Conservation (phyloP, 2,888 invertebrate genomes). For the Electrophaes corylata region DNA sequence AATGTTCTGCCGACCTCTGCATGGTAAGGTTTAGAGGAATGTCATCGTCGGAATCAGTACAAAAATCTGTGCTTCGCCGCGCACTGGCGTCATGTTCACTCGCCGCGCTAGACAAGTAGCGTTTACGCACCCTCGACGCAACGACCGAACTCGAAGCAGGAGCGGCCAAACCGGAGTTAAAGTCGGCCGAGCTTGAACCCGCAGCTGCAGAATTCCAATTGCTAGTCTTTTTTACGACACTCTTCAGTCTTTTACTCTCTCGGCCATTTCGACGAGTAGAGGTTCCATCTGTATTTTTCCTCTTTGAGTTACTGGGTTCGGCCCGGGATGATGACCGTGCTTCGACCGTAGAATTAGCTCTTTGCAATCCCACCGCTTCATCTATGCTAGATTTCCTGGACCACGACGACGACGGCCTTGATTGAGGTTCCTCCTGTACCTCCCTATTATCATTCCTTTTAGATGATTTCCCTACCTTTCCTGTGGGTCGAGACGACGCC, state of each 20-base stretch:
- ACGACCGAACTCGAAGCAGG: neutral
- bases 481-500: neutral
- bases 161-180: neutral
- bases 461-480: constrained; percentile 3
- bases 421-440: constrained; percentile 7
- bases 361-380: constrained; percentile 2
- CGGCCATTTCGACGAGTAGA: constrained; percentile 42
- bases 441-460: neutral
- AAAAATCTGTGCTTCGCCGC: constrained; percentile 20
- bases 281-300: constrained; percentile 9
- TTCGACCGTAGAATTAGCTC: neutral
- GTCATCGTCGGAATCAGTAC: constrained; percentile 69
- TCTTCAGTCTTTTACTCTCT: constrained; percentile 70
- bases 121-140: neutral
- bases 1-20: constrained; percentile 33
- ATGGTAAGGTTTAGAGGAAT: constrained; percentile 68
- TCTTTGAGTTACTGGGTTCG: constrained; percentile 4
- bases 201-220: constrained; percentile 10
- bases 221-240: constrained; percentile 70
- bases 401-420: constrained; percentile 6
- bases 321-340: neutral
- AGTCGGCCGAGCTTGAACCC: neutral
- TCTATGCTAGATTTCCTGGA: constrained; percentile 6
- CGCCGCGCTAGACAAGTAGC: neutral
- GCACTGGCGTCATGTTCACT: neutral